Evolutionary conservation across 2,888 invertebrate genomes (phyloP), one percentile per base, ranked within the genome.

Genomic region (Diploptera punctata): DNA sequence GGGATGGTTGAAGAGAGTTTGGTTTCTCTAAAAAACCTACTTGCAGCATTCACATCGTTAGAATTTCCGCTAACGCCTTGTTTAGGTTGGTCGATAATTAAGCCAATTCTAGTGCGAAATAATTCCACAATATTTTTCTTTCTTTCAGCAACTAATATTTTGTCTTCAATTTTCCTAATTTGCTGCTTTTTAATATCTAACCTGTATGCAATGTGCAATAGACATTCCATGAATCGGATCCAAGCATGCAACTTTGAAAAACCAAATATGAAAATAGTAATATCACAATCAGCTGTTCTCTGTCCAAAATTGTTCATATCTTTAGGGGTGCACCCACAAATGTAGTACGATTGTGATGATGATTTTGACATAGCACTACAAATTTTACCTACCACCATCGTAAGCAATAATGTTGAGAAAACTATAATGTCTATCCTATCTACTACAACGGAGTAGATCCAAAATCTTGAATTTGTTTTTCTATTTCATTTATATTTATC

Each of bases 151-250:
- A 68, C 65, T 73, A 70, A 73, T 67, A 67, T 72, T 76, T 78
- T 74, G 31, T 74, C 75, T 75, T 77, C 74, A 61, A 33, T 74
- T 19, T 76, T 76, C 5, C 78, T 77, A 33, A 79, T 78, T 77
- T 80, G 79, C 80, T 80, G 80, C 38, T 18, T 43, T 19, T 60
- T 57, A 10, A 68, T 19, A 21, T 52, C 19, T 9, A 68, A 26
- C 7, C 19, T 78, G 73, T 80, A 80, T 10, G 78, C 72, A 24
- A 80, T 70, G 71, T 80, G 77, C 52, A 81, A 68, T 4, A 79
- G 73, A 72, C 76, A 80, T 71, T 81, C 79, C 69, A 79, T 79
- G 72, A 78, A 78, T 19, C 78, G 75, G 16, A 79, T 79, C 79
- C 79, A 80, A 3, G 78, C 77, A 76, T 80, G 79, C 38, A 80